These are phyloP conservation scores for Laspeyria flexula DNA, from an alignment of 2,888 invertebrate species.

Conservation along the genomic window DNA sequence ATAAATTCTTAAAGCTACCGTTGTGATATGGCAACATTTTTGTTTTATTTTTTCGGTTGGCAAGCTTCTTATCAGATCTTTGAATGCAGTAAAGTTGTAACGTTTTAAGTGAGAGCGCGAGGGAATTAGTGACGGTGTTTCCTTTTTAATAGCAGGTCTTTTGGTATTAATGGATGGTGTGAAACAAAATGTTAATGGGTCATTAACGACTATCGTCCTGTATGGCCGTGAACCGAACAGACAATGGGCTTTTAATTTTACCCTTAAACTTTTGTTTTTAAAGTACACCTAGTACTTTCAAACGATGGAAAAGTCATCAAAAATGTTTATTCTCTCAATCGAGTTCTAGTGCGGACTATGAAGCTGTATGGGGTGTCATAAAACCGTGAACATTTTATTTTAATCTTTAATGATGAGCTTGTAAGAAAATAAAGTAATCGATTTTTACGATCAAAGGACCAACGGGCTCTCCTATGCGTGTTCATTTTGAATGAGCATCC, in stretches of 20 bases:
- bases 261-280: slow-evolving; percentile 29
- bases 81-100: slow-evolving; percentile 64
- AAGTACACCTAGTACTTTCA: slow-evolving; percentile 1
- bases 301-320: slow-evolving; percentile 8
- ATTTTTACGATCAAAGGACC: slow-evolving; percentile 66
- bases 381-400: slow-evolving; percentile 46
- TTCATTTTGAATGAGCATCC: slow-evolving; percentile 41
- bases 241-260: slow-evolving; percentile 48
- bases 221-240: slow-evolving; percentile 54
- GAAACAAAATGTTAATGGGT: slow-evolving; percentile 72
- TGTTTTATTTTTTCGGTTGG: slow-evolving; percentile 45
- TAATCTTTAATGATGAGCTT: slow-evolving; percentile 55
- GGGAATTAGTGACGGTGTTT: slow-evolving; percentile 57
- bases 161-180: slow-evolving; percentile 70
- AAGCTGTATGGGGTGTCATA: slow-evolving; percentile 45
- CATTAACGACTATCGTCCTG: slow-evolving; percentile 66
- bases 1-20: slow-evolving; percentile 64
- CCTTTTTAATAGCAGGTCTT: slow-evolving; percentile 63
- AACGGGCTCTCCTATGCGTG: slow-evolving; percentile 43
- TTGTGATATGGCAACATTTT: slow-evolving; percentile 51
- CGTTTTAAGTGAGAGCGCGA: slow-evolving; percentile 53
- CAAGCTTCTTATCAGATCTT: slow-evolving; percentile 63
- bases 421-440: slow-evolving; percentile 66
- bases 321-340: slow-evolving; percentile 15
- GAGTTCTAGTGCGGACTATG: slow-evolving; percentile 21